Evolutionary conservation across 2,888 invertebrate genomes (phyloP).

Genomic region (Caenorhabditis zanzibari): DNA sequence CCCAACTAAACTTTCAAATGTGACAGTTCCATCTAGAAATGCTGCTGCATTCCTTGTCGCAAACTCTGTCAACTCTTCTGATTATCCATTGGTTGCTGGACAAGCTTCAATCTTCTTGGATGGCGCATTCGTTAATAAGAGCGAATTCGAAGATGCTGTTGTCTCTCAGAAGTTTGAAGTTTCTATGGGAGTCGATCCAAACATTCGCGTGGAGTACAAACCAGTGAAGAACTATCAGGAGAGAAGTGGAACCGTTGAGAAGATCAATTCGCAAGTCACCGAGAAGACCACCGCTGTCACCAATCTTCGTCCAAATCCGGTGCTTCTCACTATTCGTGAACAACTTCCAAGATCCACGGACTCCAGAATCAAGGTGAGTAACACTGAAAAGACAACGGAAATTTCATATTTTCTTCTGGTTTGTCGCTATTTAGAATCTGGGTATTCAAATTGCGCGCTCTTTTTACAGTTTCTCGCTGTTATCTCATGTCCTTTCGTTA

Average conservation of each 20-base stretch:
- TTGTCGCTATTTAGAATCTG: no score
- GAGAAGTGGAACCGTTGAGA: constrained; percentile 66
- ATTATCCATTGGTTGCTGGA: constrained; percentile 73
- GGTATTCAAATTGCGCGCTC: no score
- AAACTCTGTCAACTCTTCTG: constrained; percentile 69
- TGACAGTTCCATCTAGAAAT: constrained; percentile 82
- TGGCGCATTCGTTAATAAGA: constrained; percentile 73
- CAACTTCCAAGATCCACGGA: constrained; percentile 76
- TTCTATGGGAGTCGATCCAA: constrained; percentile 84
- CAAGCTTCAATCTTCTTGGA: constrained; percentile 76
- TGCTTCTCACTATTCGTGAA: constrained; percentile 72
- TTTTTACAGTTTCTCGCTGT: no score
- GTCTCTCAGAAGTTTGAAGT: constrained; percentile 71
- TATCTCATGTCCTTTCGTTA: no score
- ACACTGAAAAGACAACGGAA: no score
- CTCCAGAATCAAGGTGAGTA: constrained; percentile 74
- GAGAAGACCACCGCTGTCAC: constrained; percentile 73
- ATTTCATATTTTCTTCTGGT: no score
- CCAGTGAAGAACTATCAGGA: constrained; percentile 83
- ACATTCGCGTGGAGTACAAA: constrained; percentile 83
- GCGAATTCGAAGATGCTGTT: constrained; percentile 56
- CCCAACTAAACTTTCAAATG: constrained; percentile 82
- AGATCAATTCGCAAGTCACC: constrained; percentile 59
- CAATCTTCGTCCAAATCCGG: constrained; percentile 68
- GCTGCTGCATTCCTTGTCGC: constrained; percentile 74